A percentile compares a stretch with the other conserved stretches of the same genome.
These are phyloP conservation scores for Sarcophaga caerulescens DNA, from an alignment of 2,888 invertebrate genomes.

Conservation along the genomic window DNA sequence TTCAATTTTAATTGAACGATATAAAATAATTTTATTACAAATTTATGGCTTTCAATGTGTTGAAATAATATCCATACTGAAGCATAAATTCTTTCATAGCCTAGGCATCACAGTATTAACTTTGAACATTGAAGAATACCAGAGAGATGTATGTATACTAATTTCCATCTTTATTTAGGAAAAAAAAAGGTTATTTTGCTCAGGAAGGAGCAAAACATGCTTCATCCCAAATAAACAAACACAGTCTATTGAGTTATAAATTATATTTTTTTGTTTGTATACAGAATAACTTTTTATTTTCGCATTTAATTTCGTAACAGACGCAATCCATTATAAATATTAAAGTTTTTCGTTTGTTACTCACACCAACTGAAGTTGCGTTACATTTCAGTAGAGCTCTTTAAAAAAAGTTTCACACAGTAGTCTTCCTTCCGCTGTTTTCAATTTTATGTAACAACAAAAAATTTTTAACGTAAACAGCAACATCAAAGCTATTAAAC, in stretches of 20 bases:
- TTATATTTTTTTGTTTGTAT: conserved; percentile 9
- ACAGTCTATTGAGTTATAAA: conserved; percentile 45
- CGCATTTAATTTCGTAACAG: conserved; percentile 13
- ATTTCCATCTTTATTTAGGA: too few relatives aligned
- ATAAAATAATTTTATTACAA: not conserved
- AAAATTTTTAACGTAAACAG: not conserved
- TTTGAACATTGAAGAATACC: too few relatives aligned
- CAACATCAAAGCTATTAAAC: too few relatives aligned
- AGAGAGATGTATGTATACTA: too few relatives aligned
- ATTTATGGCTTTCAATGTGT: not conserved
- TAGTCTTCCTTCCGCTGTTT: conserved; percentile 7
- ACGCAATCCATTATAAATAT: not conserved
- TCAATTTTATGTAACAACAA: not conserved
- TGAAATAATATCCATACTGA: not conserved
- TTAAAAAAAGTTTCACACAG: too few relatives aligned
- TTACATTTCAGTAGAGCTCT: too few relatives aligned
- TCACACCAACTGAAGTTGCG: too few relatives aligned
- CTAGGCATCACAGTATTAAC: too few relatives aligned
- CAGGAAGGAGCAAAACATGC: not conserved
- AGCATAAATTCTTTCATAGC: too few relatives aligned
- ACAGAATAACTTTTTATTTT: conserved; percentile 44
- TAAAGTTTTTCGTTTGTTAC: too few relatives aligned
- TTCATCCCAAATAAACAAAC: conserved; percentile 1
- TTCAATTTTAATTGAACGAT: conserved; percentile 5
- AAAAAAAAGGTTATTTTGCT: too few relatives aligned